Evolutionary conservation across 2,113 vertebrate genomes (phyloP), one percentile per base, ranked within the genome.

Genomic region (Salvator merianae): DNA sequence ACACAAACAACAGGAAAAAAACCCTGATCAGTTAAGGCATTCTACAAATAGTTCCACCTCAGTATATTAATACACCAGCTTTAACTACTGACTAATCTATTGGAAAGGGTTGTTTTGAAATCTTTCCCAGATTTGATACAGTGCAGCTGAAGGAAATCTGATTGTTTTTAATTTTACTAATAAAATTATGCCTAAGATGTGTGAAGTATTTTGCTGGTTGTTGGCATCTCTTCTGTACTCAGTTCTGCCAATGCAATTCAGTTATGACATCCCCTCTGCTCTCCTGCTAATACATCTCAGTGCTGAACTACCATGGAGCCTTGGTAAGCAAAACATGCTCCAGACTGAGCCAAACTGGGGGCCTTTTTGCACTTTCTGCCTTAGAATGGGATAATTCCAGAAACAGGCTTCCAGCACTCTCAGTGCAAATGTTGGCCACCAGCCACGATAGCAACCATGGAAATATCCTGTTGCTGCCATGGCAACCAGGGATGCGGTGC

Each of bases 21-120:
- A 9, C 5, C 6, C 43, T 16, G 62, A n/a, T 89, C 43, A 81
- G 77, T 84, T 81, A 66, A 88, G 92, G n/a, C 20, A 79, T 30
- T 77, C 0, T 0, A 59, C 87, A 34, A 73, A 73, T 78, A 81
- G 63, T 38, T 24, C 72, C 81, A 66, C 1, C 75, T 76, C 36
- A 71, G 53, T 68, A 71, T 87, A 9, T 77, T 38, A 59, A 20
- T 55, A 77, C 9, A 90, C 69, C 84, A 86, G 83, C 72, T 55
- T 91, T 71, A 71, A 90, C 50, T 83, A 88, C 75, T 71, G 66
- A 71, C 18, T 79, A 89, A 78, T 79, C 82, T 30, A 85, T 47
- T 70, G 74, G 40, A 0, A 0, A 7, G 4, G 32, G 4, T 26
- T 62, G 68, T 43, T 91, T 86, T 55, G 69, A 1, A 2, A 0